Conservation (phyloP, 2,888 invertebrate species). For the Yponomeuta malinellus region DNA sequence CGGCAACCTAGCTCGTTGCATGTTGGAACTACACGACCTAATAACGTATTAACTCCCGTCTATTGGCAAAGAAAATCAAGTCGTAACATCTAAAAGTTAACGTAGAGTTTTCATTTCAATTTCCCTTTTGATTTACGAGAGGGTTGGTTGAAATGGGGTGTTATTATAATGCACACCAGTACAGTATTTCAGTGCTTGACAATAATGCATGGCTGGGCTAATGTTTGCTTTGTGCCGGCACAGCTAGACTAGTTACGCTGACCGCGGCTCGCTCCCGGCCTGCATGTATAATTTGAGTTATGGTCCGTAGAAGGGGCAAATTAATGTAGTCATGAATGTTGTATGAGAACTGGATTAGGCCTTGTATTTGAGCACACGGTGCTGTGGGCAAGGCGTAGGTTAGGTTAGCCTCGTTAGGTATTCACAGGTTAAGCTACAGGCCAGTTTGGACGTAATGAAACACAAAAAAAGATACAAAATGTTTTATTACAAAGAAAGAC, state of each 20-base stretch:
- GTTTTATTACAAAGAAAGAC: no score
- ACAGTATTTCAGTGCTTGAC: slow-evolving; percentile 63
- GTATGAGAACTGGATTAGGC: slow-evolving; percentile 46
- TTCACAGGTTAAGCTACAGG: not conserved
- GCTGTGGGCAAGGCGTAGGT: not conserved
- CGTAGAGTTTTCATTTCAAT: slow-evolving; percentile 25
- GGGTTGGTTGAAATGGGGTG: slow-evolving; percentile 8
- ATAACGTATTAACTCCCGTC: slow-evolving; percentile 18
- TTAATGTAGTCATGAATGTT: slow-evolving; percentile 70
- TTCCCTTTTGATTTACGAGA: not conserved
- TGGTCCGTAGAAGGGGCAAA: slow-evolving; percentile 49
- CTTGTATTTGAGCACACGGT: slow-evolving; percentile 13
- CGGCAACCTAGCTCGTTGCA: slow-evolving; percentile 62
- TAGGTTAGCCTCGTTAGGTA: not conserved
- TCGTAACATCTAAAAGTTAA: not conserved
- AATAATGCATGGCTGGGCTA: slow-evolving; percentile 74
- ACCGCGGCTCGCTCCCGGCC: slow-evolving; percentile 63
- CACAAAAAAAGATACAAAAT: no score
- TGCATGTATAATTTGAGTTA: slow-evolving; percentile 65
- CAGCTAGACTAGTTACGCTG: slow-evolving; percentile 63
- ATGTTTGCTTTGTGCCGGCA: slow-evolving; percentile 69
- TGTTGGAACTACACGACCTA: slow-evolving; percentile 41
- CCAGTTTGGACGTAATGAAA: not conserved
- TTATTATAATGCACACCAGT: slow-evolving; percentile 27
- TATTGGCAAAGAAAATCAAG: slow-evolving; percentile 20